Conservation (phyloP, 2,797 vertebrate genomes). For the Aldrovandia affinis region DNA sequence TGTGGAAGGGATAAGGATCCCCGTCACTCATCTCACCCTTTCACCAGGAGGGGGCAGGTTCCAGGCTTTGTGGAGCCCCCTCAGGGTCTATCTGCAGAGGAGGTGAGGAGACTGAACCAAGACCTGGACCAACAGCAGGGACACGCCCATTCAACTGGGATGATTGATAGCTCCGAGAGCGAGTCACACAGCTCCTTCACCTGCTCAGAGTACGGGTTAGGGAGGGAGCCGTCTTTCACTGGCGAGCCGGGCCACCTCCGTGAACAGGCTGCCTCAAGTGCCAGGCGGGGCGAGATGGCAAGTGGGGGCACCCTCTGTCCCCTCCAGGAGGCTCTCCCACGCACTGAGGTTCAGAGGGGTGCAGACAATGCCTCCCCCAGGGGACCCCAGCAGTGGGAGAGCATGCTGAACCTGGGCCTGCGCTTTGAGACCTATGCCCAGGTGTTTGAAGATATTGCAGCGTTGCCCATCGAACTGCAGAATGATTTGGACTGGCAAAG, state of each 20-base stretch:
- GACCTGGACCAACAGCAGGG: conserved; percentile 33
- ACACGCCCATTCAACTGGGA: background rate
- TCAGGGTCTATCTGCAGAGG: conserved; percentile 65
- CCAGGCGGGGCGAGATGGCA: conserved; percentile 33
- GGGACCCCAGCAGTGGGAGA: conserved; percentile 56
- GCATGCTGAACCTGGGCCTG: conserved; percentile 59
- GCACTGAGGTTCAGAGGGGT: conserved; percentile 28
- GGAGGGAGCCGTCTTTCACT: conserved; percentile 49
- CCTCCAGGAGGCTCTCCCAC: conserved; percentile 42
- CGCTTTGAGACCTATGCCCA: conserved; percentile 63
- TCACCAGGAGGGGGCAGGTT: conserved; percentile 40
- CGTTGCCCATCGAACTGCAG: conserved; percentile 50
- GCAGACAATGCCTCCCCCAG: conserved; percentile 21
- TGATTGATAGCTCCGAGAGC: conserved; percentile 54
- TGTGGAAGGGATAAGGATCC: conserved; percentile 24
- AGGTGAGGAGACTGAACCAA: conserved; percentile 65
- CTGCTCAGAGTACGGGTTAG: conserved; percentile 57
- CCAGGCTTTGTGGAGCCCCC: conserved; percentile 53
- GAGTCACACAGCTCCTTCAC: conserved; percentile 65
- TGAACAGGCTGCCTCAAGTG: conserved; percentile 38
- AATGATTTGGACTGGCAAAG: conserved; percentile 55
- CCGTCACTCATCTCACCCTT: conserved; percentile 9
- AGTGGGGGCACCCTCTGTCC: conserved; percentile 37
- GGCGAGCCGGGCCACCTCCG: conserved; percentile 33
- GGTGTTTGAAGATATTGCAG: conserved; percentile 73